These are phyloP conservation scores for Clivina fossor DNA, from an alignment of 2,888 invertebrate species.

Conservation along the genomic window DNA sequence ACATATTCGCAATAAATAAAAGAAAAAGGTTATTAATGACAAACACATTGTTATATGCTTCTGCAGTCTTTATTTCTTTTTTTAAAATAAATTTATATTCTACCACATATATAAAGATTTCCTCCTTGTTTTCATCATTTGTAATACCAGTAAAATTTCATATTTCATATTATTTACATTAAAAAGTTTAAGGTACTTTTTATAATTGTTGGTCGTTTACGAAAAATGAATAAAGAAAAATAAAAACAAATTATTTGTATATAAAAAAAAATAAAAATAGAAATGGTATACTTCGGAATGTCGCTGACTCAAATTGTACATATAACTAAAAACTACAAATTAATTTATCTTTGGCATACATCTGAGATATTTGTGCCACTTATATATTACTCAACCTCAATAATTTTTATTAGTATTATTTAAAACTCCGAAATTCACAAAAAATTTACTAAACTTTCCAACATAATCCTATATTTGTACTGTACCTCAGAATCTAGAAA, in stretches of 20 bases:
- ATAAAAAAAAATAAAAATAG: slow-evolving; percentile 38
- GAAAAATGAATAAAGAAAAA: slow-evolving; percentile 33
- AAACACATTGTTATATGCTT: slow-evolving; percentile 10
- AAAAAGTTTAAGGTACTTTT: slow-evolving; percentile 30
- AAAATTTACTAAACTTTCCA: neutral
- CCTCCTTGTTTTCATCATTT: too few relatives aligned
- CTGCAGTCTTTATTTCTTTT: slow-evolving; percentile 31
- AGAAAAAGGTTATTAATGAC: neutral
- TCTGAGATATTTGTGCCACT: slow-evolving; percentile 28
- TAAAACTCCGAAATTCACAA: slow-evolving; percentile 9
- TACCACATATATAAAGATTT: slow-evolving; percentile 32
- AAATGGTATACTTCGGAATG: slow-evolving; percentile 40
- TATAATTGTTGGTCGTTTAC: slow-evolving; percentile 25
- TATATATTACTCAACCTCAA: slow-evolving; percentile 24
- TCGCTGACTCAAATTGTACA: slow-evolving; percentile 39
- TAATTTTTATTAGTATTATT: neutral
- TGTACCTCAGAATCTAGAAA: too few relatives aligned
- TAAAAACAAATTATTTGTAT: slow-evolving; percentile 39
- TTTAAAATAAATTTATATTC: slow-evolving; percentile 31
- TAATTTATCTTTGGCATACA: slow-evolving; percentile 28
- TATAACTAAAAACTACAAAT: slow-evolving; percentile 23
- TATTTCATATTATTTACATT: slow-evolving; percentile 25
- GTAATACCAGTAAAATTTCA: slow-evolving; percentile 26
- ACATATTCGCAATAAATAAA: slow-evolving; percentile 4
- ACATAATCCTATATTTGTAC: too few relatives aligned